Evolutionary conservation across 1,140 invertebrate species (phyloP), one percentile per base, ranked within the genome.

Genomic region (Leptopilina clavipes): DNA sequence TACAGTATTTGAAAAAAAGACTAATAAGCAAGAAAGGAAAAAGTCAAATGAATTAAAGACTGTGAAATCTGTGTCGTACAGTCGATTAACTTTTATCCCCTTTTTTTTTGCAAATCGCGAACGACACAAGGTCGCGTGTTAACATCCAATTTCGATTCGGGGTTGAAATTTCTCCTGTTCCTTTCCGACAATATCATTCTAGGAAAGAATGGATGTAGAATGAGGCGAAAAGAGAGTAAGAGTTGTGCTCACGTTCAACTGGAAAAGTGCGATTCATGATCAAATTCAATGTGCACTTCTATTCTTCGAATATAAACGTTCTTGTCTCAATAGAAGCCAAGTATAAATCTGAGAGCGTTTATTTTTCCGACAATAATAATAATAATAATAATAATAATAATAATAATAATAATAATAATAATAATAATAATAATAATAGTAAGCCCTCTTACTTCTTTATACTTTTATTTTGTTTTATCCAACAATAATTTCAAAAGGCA

Each of bases 241-340:
- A 73, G 31, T 40, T 71, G 75, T 31, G 72, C 71, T 12, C 71
- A 70, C 56, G 56, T 25, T 75, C 72, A 52, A 22, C 71, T 70
- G 73, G 75, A 85, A 83, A 81, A 84, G 72, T 79, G 76, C 75
- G 70, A 77, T 78, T 72, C 14, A 52, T 82, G 72, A 81, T 81
- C 76, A 70, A 76, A 75, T 72, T 73, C 78, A 70, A 84, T 70
- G 77, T 31, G 79, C 78, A 86, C 82, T 86, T 86, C 83, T 86
- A 87, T 86, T 88, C 76, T 56, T 73, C 45, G 84, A 83, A 84
- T 88, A 86, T 86, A 87, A 88, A 88, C 83, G 84, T 84, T 84
- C 81, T 79, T 79, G 82, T 86, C 85, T 85, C 82, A 81, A 83
- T 85, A 72, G 79, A 83, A 80, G 74, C 72, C 73, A 72, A 81